phyloP scores from a whole-genome alignment of 2,797 vertebrate genomes.

The Lagocephalus sceleratus region DNA sequence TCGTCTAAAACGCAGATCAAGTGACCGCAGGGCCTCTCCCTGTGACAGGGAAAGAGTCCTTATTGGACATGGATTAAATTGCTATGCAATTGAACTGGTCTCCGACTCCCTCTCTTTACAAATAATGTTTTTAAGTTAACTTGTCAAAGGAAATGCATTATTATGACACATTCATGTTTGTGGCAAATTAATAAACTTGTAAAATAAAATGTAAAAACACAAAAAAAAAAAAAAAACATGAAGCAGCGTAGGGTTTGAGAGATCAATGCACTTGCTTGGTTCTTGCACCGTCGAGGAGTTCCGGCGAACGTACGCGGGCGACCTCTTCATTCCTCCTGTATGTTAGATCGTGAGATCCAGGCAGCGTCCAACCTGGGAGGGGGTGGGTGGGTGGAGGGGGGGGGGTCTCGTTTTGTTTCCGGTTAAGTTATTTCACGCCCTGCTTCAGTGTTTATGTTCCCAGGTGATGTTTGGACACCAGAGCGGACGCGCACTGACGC shows the following conservation, averaged over 20 bases:
- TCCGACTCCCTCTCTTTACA: constrained; percentile 80
- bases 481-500: constrained; percentile 60
- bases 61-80: constrained; percentile 84
- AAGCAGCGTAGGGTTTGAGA: constrained; percentile 49
- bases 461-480: constrained; percentile 38
- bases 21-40: constrained; percentile 77
- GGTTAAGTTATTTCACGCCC: constrained; percentile 34
- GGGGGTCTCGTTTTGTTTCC: constrained; percentile 32
- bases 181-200: constrained; percentile 69
- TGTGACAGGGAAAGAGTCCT: constrained; percentile 77
- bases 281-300: constrained; percentile 28
- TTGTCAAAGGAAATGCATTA: constrained; percentile 68
- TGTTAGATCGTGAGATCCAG: constrained; percentile 8
- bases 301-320: constrained; percentile 54
- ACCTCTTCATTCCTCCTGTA: constrained; percentile 36
- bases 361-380: constrained; percentile 29
- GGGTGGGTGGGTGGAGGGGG: too few species aligned
- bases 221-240: too few species aligned
- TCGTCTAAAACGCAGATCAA: constrained; percentile 71
- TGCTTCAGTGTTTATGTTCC: constrained; percentile 53
- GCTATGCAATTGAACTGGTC: constrained; percentile 86
- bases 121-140: constrained; percentile 77
- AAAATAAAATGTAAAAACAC: constrained; percentile 58
- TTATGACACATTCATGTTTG: constrained; percentile 72
- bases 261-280: constrained; percentile 51